phyloP scores from a whole-genome alignment of 2,888 invertebrate species.

The Nemotelus nigrinus region DNA sequence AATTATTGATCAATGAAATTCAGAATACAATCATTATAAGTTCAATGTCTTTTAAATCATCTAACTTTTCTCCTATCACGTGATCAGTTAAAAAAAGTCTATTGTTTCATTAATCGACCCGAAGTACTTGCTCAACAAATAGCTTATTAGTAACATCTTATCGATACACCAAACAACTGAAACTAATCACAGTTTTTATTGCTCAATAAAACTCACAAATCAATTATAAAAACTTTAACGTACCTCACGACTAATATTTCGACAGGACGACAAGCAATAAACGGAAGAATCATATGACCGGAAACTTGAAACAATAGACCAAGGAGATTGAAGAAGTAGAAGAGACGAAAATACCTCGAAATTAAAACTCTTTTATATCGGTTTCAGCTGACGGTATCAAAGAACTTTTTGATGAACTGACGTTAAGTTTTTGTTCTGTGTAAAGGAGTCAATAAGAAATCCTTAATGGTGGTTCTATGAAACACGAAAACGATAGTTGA shows the following conservation, averaged over 20 bases:
- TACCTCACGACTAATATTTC: neutral
- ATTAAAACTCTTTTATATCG: neutral
- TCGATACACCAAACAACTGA: neutral
- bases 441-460: conserved; percentile 28
- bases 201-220: conserved; percentile 9
- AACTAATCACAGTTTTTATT: conserved; percentile 19
- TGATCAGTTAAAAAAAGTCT: too few relatives aligned
- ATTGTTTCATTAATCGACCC: too few relatives aligned
- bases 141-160: neutral
- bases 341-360: too few relatives aligned
- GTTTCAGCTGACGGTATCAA: neutral
- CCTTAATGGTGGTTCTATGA: conserved; percentile 5
- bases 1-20: too few relatives aligned
- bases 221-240: conserved; percentile 19
- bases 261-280: too few relatives aligned
- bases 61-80: too few relatives aligned
- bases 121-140: neutral
- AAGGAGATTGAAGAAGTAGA: too few relatives aligned
- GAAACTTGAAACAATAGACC: too few relatives aligned
- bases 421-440: conserved; percentile 2
- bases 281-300: too few relatives aligned
- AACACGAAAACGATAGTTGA: conserved; percentile 11
- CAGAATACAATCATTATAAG: too few relatives aligned
- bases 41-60: too few relatives aligned
- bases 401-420: conserved; percentile 16